A percentile compares a stretch with the other conserved stretches of the same genome.
Evolutionary conservation across 2,888 invertebrate genomes (phyloP).

Genomic region (Pyrochroa serraticornis): DNA sequence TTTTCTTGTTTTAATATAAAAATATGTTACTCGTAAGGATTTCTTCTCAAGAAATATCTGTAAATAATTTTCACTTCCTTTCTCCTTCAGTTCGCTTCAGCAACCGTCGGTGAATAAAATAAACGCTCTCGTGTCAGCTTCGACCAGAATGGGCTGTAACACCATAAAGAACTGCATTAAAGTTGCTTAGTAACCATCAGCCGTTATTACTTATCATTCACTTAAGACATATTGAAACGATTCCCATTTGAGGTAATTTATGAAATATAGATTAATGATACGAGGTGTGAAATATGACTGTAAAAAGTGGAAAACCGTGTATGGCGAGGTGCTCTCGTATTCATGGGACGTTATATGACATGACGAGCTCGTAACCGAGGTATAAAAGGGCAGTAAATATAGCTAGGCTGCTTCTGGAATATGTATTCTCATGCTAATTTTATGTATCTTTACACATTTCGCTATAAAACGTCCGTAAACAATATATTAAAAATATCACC

Average conservation of each 20-base stretch:
- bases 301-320: conserved; percentile 54
- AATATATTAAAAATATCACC: conserved; percentile 28
- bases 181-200: no score
- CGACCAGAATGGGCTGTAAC: no score
- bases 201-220: no score
- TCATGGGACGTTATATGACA: conserved; percentile 53
- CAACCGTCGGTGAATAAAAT: no score
- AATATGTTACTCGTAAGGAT: no score
- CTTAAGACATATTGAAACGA: conserved; percentile 10
- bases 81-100: no score
- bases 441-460: conserved; percentile 38
- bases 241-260: conserved; percentile 28
- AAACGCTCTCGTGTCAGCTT: no score
- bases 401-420: conserved; percentile 47
- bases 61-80: no score
- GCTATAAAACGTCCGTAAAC: conserved; percentile 28
- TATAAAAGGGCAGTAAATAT: conserved; percentile 55
- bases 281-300: conserved; percentile 42
- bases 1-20: no score
- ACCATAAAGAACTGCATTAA: no score
- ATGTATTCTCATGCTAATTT: conserved; percentile 53
- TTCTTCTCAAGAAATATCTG: no score
- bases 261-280: conserved; percentile 34
- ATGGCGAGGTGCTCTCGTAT: conserved; percentile 49
- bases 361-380: conserved; percentile 52